Evolutionary conservation across 1,140 invertebrate genomes (phyloP), one percentile per base, ranked within the genome.

Genomic region (Aporrectodea caliginosa): DNA sequence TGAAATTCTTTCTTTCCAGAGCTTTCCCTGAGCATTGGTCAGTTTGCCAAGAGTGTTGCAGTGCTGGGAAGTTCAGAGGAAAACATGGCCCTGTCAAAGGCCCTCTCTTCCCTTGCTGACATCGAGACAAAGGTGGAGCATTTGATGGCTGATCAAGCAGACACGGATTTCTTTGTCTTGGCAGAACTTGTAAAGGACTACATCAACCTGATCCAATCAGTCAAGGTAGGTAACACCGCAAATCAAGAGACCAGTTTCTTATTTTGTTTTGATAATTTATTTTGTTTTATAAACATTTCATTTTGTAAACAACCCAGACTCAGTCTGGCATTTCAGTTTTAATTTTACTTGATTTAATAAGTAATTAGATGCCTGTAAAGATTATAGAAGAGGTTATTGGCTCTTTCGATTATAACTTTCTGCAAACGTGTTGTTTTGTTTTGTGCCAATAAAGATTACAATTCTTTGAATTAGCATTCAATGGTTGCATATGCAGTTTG

Each of bases 151-250:
- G 94, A 96, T 82, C 97, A 99, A 89, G 93, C 95, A 0, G 97
- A 98, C 85, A 94, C 94, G 0, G 98, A 99, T 89, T 95, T 97
- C 85, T 97, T 93, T 85, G 92, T 96, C 70, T 91, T 99, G 77
- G 93, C 94, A 74, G 98, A 99, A 90, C 91, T 97, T 80, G 89
- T 99, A 35, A 95, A 97, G 82, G 98, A 99, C 88, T 98, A 99
- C 86, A 92, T 99, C 32, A 92, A 93, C 2, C 90, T 99, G 1
- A 93, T 98, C 84, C 94, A 93, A 0, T 93, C 96, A 79, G 95
- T 98, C 35, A 97, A 97, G 89, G 93, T 93, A 85, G 82, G 82
- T 79, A n/a, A n/a, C n/a, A n/a, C n/a, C 68, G 71, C 31, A 71
- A 35, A n/a, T n/a, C n/a, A n/a, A n/a, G n/a, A n/a, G n/a, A n/a